A percentile compares a stretch with the other conserved stretches of the same genome.
These are phyloP conservation scores for Forbesichthys agassizii DNA, from an alignment of 2,113 vertebrate species.

Conservation along the genomic window DNA sequence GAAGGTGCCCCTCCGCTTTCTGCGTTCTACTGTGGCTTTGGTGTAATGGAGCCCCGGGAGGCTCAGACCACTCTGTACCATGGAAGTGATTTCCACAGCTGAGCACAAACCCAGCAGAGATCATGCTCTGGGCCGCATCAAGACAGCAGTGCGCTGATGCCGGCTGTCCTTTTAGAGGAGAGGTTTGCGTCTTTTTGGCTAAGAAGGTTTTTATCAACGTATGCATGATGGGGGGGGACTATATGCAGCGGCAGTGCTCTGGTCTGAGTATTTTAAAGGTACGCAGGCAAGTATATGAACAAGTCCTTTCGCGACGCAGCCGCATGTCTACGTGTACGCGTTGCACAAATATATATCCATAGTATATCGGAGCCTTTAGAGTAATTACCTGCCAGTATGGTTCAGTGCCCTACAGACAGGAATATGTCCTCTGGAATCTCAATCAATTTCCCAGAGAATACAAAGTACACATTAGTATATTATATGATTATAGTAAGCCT, in stretches of 20 bases:
- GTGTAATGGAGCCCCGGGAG: conserved; percentile 40
- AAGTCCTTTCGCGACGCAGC: too few species aligned
- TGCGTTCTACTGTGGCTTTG: conserved; percentile 17
- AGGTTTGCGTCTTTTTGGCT: conserved; percentile 33
- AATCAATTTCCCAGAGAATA: conserved; percentile 14
- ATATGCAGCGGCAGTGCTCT: not conserved
- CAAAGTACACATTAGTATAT: conserved; percentile 43
- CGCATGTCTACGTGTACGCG: too few species aligned
- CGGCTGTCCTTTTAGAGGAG: conserved; percentile 31
- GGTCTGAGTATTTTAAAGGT: not conserved
- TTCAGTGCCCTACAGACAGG: conserved; percentile 16
- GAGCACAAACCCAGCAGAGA: conserved; percentile 8
- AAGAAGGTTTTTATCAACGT: conserved; percentile 15
- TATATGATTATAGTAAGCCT: conserved; percentile 53
- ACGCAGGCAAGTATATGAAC: too few species aligned
- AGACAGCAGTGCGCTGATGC: conserved; percentile 48
- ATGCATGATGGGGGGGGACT: conserved; percentile 3
- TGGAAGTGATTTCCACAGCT: conserved; percentile 48
- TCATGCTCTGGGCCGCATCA: conserved; percentile 30
- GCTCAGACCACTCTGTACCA: conserved; percentile 22
- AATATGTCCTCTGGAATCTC: conserved; percentile 13
- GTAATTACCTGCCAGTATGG: conserved; percentile 15
- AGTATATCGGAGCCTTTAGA: conserved; percentile 12
- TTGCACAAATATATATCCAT: not conserved
- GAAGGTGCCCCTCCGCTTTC: not conserved